Evolutionary conservation across 2,113 vertebrate genomes (phyloP).

Genomic region (Monopterus albus): DNA sequence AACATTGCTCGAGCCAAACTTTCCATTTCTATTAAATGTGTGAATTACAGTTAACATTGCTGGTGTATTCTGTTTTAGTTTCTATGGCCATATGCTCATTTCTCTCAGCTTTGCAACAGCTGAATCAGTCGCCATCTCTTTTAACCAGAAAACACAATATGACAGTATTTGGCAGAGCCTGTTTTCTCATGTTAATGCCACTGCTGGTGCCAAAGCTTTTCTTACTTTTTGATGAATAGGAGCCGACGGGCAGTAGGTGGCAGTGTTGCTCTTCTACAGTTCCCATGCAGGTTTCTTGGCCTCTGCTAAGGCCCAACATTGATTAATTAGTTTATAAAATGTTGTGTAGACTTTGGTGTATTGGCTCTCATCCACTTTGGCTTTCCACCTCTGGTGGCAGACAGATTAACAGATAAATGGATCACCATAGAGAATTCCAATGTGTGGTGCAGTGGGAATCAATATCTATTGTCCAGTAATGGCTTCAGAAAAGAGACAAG

Average conservation of each 20-base stretch:
- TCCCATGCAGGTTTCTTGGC: not conserved
- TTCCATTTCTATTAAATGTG: conserved; percentile 71
- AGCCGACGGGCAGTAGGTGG: conserved; percentile 75
- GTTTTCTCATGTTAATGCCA: conserved; percentile 50
- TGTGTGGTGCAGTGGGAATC: conserved; percentile 67
- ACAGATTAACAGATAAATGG: conserved; percentile 81
- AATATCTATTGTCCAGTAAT: conserved; percentile 77
- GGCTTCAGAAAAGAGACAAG: conserved; percentile 61
- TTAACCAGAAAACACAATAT: conserved; percentile 77
- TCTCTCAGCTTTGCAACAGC: conserved; percentile 66
- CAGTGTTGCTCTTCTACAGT: conserved; percentile 79
- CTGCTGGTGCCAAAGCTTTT: conserved; percentile 48
- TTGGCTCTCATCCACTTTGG: conserved; percentile 71
- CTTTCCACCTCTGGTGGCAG: conserved; percentile 66
- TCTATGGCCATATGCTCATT: conserved; percentile 69
- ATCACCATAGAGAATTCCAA: conserved; percentile 72
- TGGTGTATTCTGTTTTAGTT: conserved; percentile 51
- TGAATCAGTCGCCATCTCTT: conserved; percentile 72
- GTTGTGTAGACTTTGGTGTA: conserved; percentile 77
- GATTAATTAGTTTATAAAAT: conserved; percentile 80
- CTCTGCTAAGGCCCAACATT: conserved; percentile 52
- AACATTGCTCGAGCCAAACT: conserved; percentile 59
- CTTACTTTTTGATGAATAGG: conserved; percentile 19
- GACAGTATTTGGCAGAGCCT: conserved; percentile 73
- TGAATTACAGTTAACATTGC: conserved; percentile 72